phyloP scores from a whole-genome alignment of 2,888 invertebrate species.

The Mythimna impura region DNA sequence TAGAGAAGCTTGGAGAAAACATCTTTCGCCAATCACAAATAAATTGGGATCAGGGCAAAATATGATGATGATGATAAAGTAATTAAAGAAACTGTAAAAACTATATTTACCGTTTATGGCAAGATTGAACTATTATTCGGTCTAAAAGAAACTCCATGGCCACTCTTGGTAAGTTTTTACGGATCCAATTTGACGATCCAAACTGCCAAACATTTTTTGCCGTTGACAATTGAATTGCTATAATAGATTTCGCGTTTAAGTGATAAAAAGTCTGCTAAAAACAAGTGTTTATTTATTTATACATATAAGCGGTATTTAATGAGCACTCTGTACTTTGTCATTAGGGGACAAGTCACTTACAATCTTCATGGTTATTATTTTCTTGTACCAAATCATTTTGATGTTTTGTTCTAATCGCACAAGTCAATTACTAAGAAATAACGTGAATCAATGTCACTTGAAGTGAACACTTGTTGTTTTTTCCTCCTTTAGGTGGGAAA shows the following conservation, averaged over 20 bases:
- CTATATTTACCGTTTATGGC: background rate
- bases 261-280: constrained; percentile 26
- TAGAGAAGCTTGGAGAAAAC: background rate
- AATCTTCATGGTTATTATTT: constrained; percentile 22
- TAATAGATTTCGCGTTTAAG: constrained; percentile 40
- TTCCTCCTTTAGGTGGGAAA: no score
- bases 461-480: background rate
- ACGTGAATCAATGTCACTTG: background rate
- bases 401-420: constrained; percentile 3
- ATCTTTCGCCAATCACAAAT: background rate
- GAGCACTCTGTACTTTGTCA: constrained; percentile 23
- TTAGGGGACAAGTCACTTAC: constrained; percentile 1
- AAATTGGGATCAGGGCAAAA: background rate
- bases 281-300: constrained; percentile 42
- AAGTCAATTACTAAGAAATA: background rate
- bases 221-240: constrained; percentile 27
- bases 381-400: constrained; percentile 4
- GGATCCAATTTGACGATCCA: background rate
- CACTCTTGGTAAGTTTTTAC: constrained; percentile 11
- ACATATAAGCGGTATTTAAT: constrained; percentile 37
- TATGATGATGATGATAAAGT: background rate
- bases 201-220: constrained; percentile 19
- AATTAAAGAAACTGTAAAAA: background rate
- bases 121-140: constrained; percentile 13
- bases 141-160: constrained; percentile 13